phyloP scores from a whole-genome alignment of 2,113 vertebrate genomes.

The Tympanuchus pallidicinctus region DNA sequence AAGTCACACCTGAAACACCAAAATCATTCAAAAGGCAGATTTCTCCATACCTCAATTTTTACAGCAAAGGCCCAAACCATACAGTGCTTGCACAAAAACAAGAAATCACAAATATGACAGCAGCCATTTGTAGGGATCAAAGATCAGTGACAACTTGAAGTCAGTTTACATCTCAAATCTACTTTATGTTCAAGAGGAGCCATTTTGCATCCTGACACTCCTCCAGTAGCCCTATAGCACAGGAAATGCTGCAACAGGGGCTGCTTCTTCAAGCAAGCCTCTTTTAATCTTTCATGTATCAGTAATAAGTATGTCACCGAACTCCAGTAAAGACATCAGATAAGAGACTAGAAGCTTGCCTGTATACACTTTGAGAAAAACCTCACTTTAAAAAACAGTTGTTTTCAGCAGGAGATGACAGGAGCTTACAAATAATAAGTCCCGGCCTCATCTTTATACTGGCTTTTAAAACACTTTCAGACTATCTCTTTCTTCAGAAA shows the following conservation, averaged over 20 bases:
- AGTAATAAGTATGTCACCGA: not conserved
- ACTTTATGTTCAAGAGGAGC: not conserved
- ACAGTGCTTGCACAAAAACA: rapidly evolving
- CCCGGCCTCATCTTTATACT: not conserved
- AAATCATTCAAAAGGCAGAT: not conserved
- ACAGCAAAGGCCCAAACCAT: not conserved
- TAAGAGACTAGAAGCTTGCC: not conserved
- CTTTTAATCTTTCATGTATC: not conserved
- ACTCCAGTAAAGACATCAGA: not conserved
- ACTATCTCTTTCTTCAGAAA: not conserved
- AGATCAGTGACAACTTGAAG: not conserved
- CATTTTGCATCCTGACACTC: not conserved
- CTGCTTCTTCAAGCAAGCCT: not conserved
- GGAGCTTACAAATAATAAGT: not conserved
- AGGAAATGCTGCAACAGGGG: not conserved
- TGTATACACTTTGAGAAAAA: not conserved
- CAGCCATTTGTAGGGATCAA: rapidly evolving
- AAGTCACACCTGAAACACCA: not conserved
- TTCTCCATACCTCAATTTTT: not conserved
- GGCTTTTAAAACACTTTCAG: not conserved
- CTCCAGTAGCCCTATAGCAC: not conserved
- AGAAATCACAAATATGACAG: not conserved
- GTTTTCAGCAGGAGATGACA: not conserved
- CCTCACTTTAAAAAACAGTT: not conserved
- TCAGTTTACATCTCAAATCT: not conserved